Evolutionary conservation across 2,113 vertebrate genomes (phyloP).

Genomic region (Cepphus grylle): DNA sequence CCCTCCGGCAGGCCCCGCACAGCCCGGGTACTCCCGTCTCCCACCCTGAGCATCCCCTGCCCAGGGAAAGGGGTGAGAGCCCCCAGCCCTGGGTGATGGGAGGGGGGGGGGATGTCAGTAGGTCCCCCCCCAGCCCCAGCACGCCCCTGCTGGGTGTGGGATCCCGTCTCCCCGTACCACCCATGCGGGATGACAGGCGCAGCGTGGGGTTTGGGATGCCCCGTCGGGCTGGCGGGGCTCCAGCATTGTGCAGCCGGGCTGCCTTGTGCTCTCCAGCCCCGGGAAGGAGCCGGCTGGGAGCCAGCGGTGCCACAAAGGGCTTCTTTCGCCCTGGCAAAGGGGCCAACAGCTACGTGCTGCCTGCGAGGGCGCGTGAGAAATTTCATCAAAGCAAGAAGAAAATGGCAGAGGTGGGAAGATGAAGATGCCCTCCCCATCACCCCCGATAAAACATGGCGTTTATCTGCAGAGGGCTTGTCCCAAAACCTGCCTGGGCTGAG

Average conservation of each 20-base stretch:
- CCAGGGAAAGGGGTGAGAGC: not conserved
- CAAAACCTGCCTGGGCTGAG: not conserved
- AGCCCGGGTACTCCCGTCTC: not conserved
- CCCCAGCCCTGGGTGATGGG: rapidly evolving
- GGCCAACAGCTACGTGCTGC: not conserved
- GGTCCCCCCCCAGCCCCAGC: not conserved
- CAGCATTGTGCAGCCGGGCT: not conserved
- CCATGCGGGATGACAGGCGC: not conserved
- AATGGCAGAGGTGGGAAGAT: not conserved
- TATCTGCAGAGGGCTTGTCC: not conserved
- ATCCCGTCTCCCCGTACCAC: not conserved
- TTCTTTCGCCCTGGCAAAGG: not conserved
- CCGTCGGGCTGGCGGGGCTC: not conserved
- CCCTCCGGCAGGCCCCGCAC: rapidly evolving
- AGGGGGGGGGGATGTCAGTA: not conserved
- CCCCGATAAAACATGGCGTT: not conserved
- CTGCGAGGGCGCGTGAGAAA: not conserved
- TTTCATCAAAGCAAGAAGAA: not conserved
- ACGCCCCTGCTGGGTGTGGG: not conserved
- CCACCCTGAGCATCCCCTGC: not conserved
- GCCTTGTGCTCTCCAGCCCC: not conserved
- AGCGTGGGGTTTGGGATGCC: not conserved
- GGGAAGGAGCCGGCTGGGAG: not conserved
- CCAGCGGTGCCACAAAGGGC: not conserved
- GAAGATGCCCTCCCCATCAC: not conserved